Evolutionary conservation across 2,888 invertebrate genomes (phyloP), one percentile per base, ranked within the genome.

Genomic region (Diadromus collaris): DNA sequence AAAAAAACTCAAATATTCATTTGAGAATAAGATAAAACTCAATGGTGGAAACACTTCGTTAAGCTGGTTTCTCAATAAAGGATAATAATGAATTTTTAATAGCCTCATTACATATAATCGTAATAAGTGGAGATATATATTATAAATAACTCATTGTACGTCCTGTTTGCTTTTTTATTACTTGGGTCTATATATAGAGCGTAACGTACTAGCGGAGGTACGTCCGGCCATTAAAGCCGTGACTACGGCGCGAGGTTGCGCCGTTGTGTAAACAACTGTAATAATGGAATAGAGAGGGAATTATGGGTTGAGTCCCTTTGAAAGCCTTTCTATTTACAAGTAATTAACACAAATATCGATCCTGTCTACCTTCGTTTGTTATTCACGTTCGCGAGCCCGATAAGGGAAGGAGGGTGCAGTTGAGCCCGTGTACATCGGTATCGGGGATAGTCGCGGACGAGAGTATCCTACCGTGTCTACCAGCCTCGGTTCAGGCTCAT

Each of bases 271-370:
- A 24, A 41, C 41, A 65, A 41, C 19, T 41, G 65, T 34, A 65
- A 74, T 74, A 51, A 68, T n/a, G 10, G 56, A 61, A 64, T 73
- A 46, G 41, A 44, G 51, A 63, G 71, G 63, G 63, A 29, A 41
- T 54, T 58, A 19, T 72, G 56, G 48, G 48, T 24, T 38, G 46
- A 21, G 16, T 54, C n/a, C 70, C 54, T 69, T 29, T 38, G 71
- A 56, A 72, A 79, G 72, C 72, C 79, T 72, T 67, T 76, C 64
- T 76, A 72, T 79, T 79, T 72, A 79, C 72, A 76, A 79, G 79
- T 79, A 76, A 79, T 79, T 76, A 79, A 79, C 76, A 76, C 58
- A 68, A 72, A 72, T 79, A 79, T 79, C 69, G 79, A 79, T 79
- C 64, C 68, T 60, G 65, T 72, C 79, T 76, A 41, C 58, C 76